A percentile compares a stretch with the other conserved stretches of the same genome.
These are phyloP conservation scores for Morpho helenor DNA, from an alignment of 2,888 invertebrate species.

Conservation along the genomic window DNA sequence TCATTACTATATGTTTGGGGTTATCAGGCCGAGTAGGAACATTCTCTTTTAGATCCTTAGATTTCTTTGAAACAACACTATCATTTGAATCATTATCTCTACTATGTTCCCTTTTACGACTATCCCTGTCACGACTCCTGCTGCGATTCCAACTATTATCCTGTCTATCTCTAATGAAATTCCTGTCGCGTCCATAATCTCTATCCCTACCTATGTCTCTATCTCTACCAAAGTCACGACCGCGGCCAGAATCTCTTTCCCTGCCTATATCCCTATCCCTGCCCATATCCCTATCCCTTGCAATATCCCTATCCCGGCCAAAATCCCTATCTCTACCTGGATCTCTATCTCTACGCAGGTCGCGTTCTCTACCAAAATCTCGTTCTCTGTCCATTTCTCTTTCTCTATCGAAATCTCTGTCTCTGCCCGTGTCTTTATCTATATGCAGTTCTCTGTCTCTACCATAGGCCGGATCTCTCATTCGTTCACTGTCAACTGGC, in stretches of 20 bases:
- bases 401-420: conserved; percentile 34
- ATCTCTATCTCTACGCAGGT: conserved; percentile 23
- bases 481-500: conserved; percentile 39
- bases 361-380: conserved; percentile 15
- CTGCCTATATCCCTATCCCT: conserved; percentile 36
- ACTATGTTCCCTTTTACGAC: conserved; percentile 55
- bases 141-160: conserved; percentile 40
- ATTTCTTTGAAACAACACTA: conserved; percentile 38
- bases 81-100: conserved; percentile 48
- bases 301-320: conserved; percentile 22
- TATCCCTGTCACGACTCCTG: conserved; percentile 54
- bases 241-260: conserved; percentile 39
- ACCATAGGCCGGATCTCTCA: conserved; percentile 34
- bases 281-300: conserved; percentile 22
- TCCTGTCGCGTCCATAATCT: conserved; percentile 37
- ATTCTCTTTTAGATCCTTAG: conserved; percentile 34
- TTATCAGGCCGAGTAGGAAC: conserved; percentile 20
- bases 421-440: conserved; percentile 30
- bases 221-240: conserved; percentile 35
- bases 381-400: conserved; percentile 27
- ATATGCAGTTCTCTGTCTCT: conserved; percentile 36
- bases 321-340: conserved; percentile 3
- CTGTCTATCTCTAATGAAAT: conserved; percentile 33
- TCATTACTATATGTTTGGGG: conserved; percentile 74
- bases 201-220: conserved; percentile 33